A percentile compares a stretch with the other conserved stretches of the same genome.
Conservation (phyloP, 2,113 vertebrate genomes). For the Bostrychus sinensis region DNA sequence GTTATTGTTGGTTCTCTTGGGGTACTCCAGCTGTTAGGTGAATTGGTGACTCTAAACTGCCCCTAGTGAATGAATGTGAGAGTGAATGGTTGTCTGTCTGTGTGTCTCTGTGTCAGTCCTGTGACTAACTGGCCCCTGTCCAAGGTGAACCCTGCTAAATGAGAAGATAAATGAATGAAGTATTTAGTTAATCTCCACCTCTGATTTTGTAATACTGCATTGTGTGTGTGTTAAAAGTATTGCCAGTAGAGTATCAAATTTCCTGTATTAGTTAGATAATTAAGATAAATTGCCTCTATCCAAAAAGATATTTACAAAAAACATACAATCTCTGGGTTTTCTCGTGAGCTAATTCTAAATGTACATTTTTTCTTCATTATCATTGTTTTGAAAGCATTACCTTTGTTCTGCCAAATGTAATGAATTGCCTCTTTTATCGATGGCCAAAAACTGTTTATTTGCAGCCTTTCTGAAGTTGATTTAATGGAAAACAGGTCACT, state of each 20-base stretch:
- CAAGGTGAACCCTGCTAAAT: too few species aligned
- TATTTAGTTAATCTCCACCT: too few species aligned
- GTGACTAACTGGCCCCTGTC: too few species aligned
- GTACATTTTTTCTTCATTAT: conserved; percentile 2
- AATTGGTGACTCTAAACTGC: too few species aligned
- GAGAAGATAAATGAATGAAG: too few species aligned
- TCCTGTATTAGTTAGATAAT: conserved; percentile 8
- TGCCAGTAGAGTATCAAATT: background rate
- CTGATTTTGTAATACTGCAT: too few species aligned
- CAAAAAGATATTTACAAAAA: conserved; percentile 13
- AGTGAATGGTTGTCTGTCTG: too few species aligned
- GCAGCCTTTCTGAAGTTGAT: background rate
- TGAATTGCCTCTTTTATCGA: background rate
- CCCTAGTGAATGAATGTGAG: too few species aligned
- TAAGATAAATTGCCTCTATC: conserved; percentile 4
- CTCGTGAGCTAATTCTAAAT: conserved; percentile 5
- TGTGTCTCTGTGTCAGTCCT: too few species aligned
- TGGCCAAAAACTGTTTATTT: conserved; percentile 18
- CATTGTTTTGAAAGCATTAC: conserved; percentile 1
- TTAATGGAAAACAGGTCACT: background rate
- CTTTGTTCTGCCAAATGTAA: background rate
- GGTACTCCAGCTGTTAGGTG: too few species aligned
- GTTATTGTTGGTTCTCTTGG: too few species aligned
- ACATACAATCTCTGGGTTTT: conserved; percentile 7
- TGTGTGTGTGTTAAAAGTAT: conserved; percentile 1